These are phyloP conservation scores for Bucco capensis DNA, from an alignment of 2,113 vertebrate genomes.

Conservation along the genomic window DNA sequence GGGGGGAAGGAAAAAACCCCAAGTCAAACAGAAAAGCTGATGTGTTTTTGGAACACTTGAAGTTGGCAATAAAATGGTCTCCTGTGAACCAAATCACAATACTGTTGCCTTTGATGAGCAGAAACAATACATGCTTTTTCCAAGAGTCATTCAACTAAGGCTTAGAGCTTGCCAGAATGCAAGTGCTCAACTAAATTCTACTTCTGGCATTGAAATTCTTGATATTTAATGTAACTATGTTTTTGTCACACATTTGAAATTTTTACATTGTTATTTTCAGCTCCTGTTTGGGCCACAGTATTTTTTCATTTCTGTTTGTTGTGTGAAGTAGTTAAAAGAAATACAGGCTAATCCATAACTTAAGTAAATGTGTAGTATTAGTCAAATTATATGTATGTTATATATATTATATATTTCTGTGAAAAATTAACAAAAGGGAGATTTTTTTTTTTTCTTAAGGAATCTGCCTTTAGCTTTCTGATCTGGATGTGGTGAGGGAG, in stretches of 20 bases:
- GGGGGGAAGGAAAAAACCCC: not conserved
- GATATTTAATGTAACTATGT: constrained; percentile 58
- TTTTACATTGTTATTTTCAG: constrained; percentile 58
- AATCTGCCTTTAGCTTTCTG: not conserved
- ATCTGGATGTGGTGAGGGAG: not conserved
- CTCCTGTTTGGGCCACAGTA: constrained; percentile 34
- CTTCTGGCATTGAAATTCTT: constrained; percentile 37
- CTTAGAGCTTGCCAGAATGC: constrained; percentile 2
- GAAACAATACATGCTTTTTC: not conserved
- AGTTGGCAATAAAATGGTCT: constrained; percentile 55
- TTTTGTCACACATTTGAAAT: constrained; percentile 56
- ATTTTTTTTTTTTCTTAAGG: not conserved
- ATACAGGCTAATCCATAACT: constrained; percentile 13
- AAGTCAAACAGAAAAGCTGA: not conserved
- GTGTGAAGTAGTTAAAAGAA: constrained; percentile 60
- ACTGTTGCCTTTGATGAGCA: constrained; percentile 42
- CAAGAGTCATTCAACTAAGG: not conserved
- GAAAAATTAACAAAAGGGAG: not conserved
- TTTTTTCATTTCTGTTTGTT: constrained; percentile 58
- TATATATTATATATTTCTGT: constrained; percentile 17
- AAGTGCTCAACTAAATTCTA: not conserved
- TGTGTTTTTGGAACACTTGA: not conserved
- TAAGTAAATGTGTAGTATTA: constrained; percentile 46
- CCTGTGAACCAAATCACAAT: constrained; percentile 39
- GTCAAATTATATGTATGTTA: not conserved